These are phyloP conservation scores for Drosophila bifasciata DNA, from an alignment of 1,140 invertebrate species.

Conservation along the genomic window DNA sequence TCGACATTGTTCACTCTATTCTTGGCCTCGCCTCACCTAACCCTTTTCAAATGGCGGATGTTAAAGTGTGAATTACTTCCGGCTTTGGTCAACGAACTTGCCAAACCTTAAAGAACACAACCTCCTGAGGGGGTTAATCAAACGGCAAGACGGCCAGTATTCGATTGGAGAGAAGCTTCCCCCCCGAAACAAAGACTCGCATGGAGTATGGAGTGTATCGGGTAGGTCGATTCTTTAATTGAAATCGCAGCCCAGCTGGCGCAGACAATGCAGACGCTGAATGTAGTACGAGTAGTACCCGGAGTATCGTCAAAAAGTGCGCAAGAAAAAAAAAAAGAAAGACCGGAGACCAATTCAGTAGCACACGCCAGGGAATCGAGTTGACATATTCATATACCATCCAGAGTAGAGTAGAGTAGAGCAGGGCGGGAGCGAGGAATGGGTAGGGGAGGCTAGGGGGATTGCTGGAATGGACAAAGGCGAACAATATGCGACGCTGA, in stretches of 20 bases:
- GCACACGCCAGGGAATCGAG: conserved; percentile 44
- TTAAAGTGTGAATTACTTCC: conserved; percentile 45
- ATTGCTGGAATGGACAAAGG: conserved; percentile 47
- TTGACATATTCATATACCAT: conserved; percentile 50
- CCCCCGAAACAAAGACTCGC: conserved; percentile 22
- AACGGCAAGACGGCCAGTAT: background rate
- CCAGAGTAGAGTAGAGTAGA: background rate
- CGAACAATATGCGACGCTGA: conserved; percentile 47
- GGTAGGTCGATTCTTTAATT: conserved; percentile 32
- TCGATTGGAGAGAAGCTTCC: background rate
- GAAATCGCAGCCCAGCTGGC: conserved; percentile 37
- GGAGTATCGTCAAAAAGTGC: background rate
- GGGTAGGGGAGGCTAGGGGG: too few species aligned
- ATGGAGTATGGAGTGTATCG: conserved; percentile 23
- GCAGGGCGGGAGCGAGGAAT: too few species aligned
- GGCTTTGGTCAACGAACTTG: conserved; percentile 66
- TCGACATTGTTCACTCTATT: conserved; percentile 7
- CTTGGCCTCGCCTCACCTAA: background rate
- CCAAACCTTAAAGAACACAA: too few species aligned
- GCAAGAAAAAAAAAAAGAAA: conserved; percentile 18
- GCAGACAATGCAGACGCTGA: conserved; percentile 12
- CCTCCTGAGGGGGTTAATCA: too few species aligned
- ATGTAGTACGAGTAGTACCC: conserved; percentile 15
- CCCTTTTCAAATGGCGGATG: conserved; percentile 1
- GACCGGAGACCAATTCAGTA: conserved; percentile 6